Percentiles rank a stretch among this genome's conserved stretches.
phyloP scores from a whole-genome alignment of 2,113 vertebrate species.

The Lamprotornis superbus region DNA sequence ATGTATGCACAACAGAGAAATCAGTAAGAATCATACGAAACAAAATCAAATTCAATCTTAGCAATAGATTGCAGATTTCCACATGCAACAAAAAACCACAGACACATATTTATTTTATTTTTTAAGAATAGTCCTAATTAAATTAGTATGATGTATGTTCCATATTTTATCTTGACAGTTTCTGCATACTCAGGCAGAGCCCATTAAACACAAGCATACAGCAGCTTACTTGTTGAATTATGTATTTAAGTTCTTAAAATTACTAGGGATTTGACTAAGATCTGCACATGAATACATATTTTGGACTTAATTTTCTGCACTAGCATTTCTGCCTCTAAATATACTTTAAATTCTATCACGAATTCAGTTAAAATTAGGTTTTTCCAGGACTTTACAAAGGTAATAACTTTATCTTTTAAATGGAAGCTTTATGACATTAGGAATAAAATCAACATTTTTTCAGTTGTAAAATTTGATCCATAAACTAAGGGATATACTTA shows the following conservation, averaged over 20 bases:
- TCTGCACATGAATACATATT: constrained; percentile 71
- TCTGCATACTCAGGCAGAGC: constrained; percentile 65
- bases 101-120: neutral
- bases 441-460: constrained; percentile 70
- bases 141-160: constrained; percentile 73
- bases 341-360: constrained; percentile 58
- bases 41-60: neutral
- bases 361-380: constrained; percentile 63
- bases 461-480: constrained; percentile 69
- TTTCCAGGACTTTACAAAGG: constrained; percentile 65
- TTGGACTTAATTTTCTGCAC: constrained; percentile 70
- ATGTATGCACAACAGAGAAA: neutral
- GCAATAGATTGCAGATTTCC: neutral
- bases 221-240: constrained; percentile 77
- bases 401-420: constrained; percentile 67
- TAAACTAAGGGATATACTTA: constrained; percentile 76
- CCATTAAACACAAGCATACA: constrained; percentile 69
- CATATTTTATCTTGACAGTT: constrained; percentile 73
- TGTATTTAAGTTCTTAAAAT: constrained; percentile 75
- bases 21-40: neutral
- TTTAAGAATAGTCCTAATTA: constrained; percentile 69
- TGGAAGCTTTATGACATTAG: constrained; percentile 72
- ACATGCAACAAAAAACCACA: neutral
- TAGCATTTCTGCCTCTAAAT: constrained; percentile 61
- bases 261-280: constrained; percentile 68